A percentile compares a stretch with the other conserved stretches of the same genome.
These are phyloP conservation scores for Phortica okadai DNA, from an alignment of 2,888 invertebrate genomes.

Conservation along the genomic window DNA sequence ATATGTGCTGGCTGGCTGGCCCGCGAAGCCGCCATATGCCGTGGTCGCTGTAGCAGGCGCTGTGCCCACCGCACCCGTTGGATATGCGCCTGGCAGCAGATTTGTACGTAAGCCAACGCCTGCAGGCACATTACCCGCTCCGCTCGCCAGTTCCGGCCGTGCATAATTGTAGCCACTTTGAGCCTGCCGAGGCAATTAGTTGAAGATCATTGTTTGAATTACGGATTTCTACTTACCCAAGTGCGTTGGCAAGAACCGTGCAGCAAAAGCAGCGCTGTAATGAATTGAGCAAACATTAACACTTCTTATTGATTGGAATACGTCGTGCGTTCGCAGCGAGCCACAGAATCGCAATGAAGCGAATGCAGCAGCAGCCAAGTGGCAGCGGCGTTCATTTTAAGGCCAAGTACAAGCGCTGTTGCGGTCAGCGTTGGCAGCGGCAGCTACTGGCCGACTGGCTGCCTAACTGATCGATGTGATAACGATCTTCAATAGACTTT, in stretches of 20 bases:
- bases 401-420: slow-evolving; percentile 64
- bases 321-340: slow-evolving; percentile 46
- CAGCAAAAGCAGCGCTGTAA: slow-evolving; percentile 58
- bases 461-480: slow-evolving; percentile 33
- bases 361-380: slow-evolving; percentile 32
- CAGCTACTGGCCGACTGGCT: not conserved
- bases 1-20: slow-evolving; percentile 51
- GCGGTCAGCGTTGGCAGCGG: slow-evolving; percentile 37
- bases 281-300: slow-evolving; percentile 29
- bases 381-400: slow-evolving; percentile 55
- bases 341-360: slow-evolving; percentile 58
- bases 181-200: slow-evolving; percentile 75
- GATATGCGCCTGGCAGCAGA: slow-evolving; percentile 53
- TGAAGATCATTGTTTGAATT: not conserved
- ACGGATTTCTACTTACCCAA: slow-evolving; percentile 42
- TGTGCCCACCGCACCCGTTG: slow-evolving; percentile 58
- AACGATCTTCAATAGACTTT: slow-evolving; percentile 46
- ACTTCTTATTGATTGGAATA: slow-evolving; percentile 25
- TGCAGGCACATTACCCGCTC: slow-evolving; percentile 40
- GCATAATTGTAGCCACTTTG: slow-evolving; percentile 88
- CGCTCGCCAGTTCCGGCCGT: slow-evolving; percentile 79
- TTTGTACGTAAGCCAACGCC: slow-evolving; percentile 51
- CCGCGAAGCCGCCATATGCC: slow-evolving; percentile 60
- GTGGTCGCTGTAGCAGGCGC: slow-evolving; percentile 57
- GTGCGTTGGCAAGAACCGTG: slow-evolving; percentile 51